These are phyloP conservation scores for Acrocephalus scirpaceus DNA, from an alignment of 2,797 vertebrate species.

Conservation along the genomic window DNA sequence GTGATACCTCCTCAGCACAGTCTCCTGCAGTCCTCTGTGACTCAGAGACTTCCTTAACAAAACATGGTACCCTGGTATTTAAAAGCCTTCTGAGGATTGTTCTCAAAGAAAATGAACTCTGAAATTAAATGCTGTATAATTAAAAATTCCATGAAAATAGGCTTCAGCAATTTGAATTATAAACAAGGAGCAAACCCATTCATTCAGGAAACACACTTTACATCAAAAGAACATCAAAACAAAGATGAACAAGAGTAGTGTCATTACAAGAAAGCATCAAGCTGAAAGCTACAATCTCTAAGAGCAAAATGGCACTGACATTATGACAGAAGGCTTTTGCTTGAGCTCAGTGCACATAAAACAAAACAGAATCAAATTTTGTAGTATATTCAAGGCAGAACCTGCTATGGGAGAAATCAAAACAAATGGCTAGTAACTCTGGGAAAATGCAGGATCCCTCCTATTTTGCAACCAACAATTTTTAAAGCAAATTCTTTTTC, in stretches of 20 bases:
- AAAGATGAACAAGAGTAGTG: not conserved
- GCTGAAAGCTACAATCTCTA: constrained; percentile 23
- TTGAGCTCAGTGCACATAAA: not conserved
- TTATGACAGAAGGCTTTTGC: not conserved
- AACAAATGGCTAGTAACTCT: not conserved
- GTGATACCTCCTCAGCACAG: not conserved
- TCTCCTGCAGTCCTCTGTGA: not conserved
- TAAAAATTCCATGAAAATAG: constrained; percentile 6
- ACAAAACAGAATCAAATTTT: constrained; percentile 11
- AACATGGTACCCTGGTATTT: not conserved
- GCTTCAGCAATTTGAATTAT: constrained; percentile 23
- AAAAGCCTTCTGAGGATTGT: not conserved
- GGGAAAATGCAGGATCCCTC: not conserved
- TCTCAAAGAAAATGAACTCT: constrained; percentile 24
- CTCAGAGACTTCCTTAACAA: not conserved
- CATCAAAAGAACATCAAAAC: constrained; percentile 27
- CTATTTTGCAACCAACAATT: not conserved
- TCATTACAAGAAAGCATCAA: not conserved
- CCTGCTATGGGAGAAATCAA: constrained; percentile 17
- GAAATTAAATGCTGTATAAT: not conserved
- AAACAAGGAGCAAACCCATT: not conserved
- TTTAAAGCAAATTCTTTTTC: not conserved
- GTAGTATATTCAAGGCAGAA: not conserved
- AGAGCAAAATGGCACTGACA: constrained; percentile 35
- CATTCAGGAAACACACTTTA: constrained; percentile 23